Percentiles rank a stretch among this genome's conserved stretches.
phyloP scores from a whole-genome alignment of 1,140 invertebrate species.

The Holcopasites calliopsidis region DNA sequence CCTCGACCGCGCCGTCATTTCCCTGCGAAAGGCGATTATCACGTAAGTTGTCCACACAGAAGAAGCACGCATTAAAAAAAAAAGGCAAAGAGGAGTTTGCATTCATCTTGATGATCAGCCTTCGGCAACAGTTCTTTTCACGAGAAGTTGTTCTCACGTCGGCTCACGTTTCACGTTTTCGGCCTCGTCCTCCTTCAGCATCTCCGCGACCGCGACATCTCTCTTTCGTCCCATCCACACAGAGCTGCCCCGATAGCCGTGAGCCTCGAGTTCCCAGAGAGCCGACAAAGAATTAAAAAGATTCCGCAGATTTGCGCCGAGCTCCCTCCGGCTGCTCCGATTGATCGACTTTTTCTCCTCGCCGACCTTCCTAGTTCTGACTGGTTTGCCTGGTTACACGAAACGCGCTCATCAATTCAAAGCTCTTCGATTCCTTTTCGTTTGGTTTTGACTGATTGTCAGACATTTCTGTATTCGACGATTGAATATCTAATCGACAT shows the following conservation, averaged over 20 bases:
- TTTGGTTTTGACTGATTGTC: background rate
- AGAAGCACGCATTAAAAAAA: background rate
- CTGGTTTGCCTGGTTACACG: background rate
- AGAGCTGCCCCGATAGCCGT: slow-evolving; percentile 17
- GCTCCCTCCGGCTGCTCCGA: slow-evolving; percentile 36
- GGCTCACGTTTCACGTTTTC: slow-evolving; percentile 48
- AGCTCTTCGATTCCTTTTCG: background rate
- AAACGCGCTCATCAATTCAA: background rate
- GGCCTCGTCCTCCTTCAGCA: slow-evolving; percentile 37
- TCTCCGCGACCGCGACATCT: background rate
- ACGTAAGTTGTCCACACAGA: background rate
- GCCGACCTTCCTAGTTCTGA: slow-evolving; percentile 17
- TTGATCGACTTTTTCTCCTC: slow-evolving; percentile 53
- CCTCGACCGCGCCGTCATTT: background rate
- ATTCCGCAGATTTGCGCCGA: slow-evolving; percentile 48
- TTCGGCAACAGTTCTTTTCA: slow-evolving; percentile 18
- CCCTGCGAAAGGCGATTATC: background rate
- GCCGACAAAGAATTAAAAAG: slow-evolving; percentile 62
- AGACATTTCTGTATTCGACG: background rate
- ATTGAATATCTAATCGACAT: too few species aligned
- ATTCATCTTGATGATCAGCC: slow-evolving; percentile 20
- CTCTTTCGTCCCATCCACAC: slow-evolving; percentile 19
- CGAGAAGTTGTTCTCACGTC: slow-evolving; percentile 59
- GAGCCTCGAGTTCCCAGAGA: slow-evolving; percentile 28
- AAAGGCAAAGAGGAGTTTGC: background rate